Evolutionary conservation across 2,888 invertebrate genomes (phyloP).

Genomic region (Macropis europaea): DNA sequence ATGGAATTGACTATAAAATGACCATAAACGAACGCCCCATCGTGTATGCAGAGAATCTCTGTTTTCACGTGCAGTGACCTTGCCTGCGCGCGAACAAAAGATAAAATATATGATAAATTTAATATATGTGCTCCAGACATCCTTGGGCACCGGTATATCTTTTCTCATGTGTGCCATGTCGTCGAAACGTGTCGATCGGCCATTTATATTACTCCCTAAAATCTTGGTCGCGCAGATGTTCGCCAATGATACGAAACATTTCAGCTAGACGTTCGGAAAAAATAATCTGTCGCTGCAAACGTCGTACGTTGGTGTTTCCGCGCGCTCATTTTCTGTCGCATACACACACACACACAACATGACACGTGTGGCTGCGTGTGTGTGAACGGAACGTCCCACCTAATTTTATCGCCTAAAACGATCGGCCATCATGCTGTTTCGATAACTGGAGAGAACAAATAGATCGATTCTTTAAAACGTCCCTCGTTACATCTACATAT

Average conservation of each 20-base stretch:
- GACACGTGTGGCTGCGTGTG: neutral
- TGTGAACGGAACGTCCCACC: constrained; percentile 20
- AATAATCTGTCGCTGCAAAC: constrained; percentile 64
- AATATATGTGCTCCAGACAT: constrained; percentile 30
- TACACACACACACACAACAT: constrained; percentile 23
- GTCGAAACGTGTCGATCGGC: constrained; percentile 15
- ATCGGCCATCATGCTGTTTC: constrained; percentile 31
- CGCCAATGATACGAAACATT: constrained; percentile 43
- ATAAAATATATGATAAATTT: constrained; percentile 64
- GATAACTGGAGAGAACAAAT: no score
- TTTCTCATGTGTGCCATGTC: constrained; percentile 11
- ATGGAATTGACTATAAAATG: neutral
- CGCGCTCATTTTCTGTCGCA: constrained; percentile 30
- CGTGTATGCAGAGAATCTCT: constrained; percentile 4
- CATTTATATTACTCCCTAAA: constrained; percentile 24
- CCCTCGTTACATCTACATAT: no score
- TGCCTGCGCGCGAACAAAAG: constrained; percentile 44
- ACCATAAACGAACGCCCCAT: constrained; percentile 23
- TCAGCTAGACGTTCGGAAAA: constrained; percentile 62
- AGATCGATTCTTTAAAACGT: no score
- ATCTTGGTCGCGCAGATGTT: constrained; percentile 35
- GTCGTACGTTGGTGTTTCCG: constrained; percentile 46
- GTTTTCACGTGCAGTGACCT: constrained; percentile 20
- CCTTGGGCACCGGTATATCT: constrained; percentile 10
- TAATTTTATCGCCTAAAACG: neutral